Evolutionary conservation across 2,888 invertebrate genomes (phyloP), one percentile per base, ranked within the genome.

Genomic region (Digitonthophagus gazella): DNA sequence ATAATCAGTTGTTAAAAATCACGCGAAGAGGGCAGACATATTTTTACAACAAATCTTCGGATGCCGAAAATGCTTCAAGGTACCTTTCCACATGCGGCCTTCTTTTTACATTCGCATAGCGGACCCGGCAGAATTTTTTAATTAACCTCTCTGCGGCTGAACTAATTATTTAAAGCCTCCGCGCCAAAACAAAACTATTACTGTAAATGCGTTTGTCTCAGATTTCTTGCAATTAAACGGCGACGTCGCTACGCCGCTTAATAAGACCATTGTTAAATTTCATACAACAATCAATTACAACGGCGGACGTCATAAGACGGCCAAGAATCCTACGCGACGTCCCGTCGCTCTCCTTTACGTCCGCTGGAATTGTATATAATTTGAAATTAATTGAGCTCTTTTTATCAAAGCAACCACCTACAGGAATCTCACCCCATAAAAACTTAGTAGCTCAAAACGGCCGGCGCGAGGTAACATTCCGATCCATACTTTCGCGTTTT

Each of bases 1-100:
- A 74, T 75, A 75, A 75, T 75, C 74, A 71, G 70, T 71, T 70
- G 74, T 70, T 73, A 69, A 74, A 72, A 75, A 73, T 74, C 74
- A 71, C 71, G 68, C 67, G 69, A 66, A 70, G 71, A 72, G 72
- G 68, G 68, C 72, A 20, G 58, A 69, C 69, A 72, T 74, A 75
- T 73, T 72, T 74, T 73, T 73, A 70, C 71, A 74, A 74, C 73
- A 74, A 73, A 74, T 73, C 69, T 69, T 69, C 67, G 73, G 67
- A 74, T 73, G 71, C 71, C 69, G 71, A 74, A 74, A 72, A 74
- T 73, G 73, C 71, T 72, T 70, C 69, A 73, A 68, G 69, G 73
- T 73, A 67, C 71, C 67, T 71, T 67, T 67, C 68, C 44, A 63
- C 66, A 61, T 69, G 54, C 66, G 11, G 65, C 69, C 20, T 55